Percentiles rank a stretch among this genome's conserved stretches.
phyloP scores from a whole-genome alignment of 1,140 invertebrate species.

The Meloidogyne hapla region DNA sequence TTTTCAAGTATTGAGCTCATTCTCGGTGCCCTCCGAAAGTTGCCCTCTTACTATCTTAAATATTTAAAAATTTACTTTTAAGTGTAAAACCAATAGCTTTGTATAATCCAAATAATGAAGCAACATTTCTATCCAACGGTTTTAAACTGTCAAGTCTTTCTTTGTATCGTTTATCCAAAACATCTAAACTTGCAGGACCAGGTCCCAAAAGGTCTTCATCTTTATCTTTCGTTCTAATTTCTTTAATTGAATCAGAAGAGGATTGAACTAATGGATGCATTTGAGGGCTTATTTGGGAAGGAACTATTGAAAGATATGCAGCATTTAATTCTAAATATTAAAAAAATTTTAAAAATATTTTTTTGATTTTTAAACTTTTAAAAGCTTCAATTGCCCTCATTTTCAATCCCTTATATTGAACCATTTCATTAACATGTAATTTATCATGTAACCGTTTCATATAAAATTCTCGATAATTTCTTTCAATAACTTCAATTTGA shows the following conservation, averaged over 20 bases:
- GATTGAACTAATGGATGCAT: background rate
- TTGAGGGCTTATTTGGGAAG: background rate
- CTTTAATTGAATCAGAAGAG: background rate
- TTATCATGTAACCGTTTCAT: background rate
- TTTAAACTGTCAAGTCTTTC: background rate
- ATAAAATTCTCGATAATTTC: background rate
- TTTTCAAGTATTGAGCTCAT: no score
- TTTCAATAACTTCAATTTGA: background rate
- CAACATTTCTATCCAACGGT: background rate
- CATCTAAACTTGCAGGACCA: background rate
- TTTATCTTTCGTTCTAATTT: background rate
- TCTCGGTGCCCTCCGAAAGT: no score
- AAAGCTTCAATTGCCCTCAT: background rate
- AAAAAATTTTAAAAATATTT: background rate
- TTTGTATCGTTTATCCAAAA: background rate
- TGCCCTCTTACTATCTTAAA: no score
- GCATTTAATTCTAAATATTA: background rate
- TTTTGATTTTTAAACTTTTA: background rate
- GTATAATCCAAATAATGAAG: background rate
- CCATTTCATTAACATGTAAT: background rate
- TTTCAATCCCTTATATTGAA: slow-evolving; percentile 2
- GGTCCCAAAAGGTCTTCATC: background rate
- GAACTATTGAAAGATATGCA: background rate
- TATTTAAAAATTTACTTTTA: background rate
- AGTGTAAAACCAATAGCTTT: background rate